These are phyloP conservation scores for Halictus quadricinctus DNA, from an alignment of 2,888 invertebrate species.

Conservation along the genomic window DNA sequence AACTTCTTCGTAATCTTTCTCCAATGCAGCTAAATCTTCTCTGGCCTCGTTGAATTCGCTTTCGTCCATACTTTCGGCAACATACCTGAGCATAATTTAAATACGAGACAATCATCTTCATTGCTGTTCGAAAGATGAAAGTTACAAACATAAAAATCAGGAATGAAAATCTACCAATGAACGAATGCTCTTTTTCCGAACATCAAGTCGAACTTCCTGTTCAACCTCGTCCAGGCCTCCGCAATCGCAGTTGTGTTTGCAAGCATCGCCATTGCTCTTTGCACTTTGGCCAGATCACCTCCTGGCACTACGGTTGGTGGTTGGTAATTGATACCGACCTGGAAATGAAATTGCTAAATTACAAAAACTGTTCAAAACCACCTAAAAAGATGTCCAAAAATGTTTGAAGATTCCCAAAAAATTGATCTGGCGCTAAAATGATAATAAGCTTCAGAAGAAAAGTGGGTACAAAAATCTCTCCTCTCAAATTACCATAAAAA, in stretches of 20 bases:
- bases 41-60: conserved; percentile 80
- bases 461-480: neutral
- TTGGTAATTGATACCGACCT: conserved; percentile 82
- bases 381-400: neutral
- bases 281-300: conserved; percentile 84
- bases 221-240: conserved; percentile 86
- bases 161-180: conserved; percentile 84
- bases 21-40: conserved; percentile 87
- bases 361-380: neutral
- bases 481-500: neutral
- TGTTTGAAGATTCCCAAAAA: no score
- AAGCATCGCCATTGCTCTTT: conserved; percentile 85
- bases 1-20: conserved; percentile 95
- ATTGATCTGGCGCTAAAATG: no score
- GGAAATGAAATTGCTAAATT: neutral
- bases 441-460: no score
- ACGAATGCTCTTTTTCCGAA: conserved; percentile 86
- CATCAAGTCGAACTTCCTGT: conserved; percentile 87
- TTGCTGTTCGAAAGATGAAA: neutral
- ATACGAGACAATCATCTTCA: neutral
- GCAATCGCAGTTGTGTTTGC: conserved; percentile 84
- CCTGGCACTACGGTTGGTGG: conserved; percentile 80
- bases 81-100: conserved; percentile 66
- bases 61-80: conserved; percentile 75
- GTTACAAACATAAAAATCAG: neutral